These are phyloP conservation scores for Spermophilus dauricus DNA, from an alignment of 2,113 vertebrate genomes.

Conservation along the genomic window DNA sequence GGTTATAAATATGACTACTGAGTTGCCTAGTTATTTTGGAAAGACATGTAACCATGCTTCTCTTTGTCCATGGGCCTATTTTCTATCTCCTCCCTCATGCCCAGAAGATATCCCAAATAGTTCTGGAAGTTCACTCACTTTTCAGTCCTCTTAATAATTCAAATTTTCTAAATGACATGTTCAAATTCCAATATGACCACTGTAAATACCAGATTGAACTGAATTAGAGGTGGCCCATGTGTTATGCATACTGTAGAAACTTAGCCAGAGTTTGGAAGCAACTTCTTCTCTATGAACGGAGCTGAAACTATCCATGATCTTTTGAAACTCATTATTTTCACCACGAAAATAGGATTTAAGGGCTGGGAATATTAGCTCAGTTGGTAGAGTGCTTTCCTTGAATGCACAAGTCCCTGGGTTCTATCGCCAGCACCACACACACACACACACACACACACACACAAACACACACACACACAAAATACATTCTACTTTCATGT, in stretches of 20 bases:
- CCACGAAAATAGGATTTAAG: neutral
- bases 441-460: too few species aligned
- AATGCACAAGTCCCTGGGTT: too few species aligned
- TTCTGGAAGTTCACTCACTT: conserved; percentile 30
- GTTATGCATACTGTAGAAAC: neutral
- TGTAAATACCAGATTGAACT: conserved; percentile 6
- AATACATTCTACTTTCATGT: too few species aligned
- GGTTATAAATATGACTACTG: conserved; percentile 44
- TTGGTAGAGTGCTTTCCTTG: too few species aligned
- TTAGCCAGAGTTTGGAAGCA: neutral
- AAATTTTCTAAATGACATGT: conserved; percentile 52
- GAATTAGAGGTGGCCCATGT: neutral
- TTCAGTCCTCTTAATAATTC: conserved; percentile 40
- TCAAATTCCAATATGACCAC: conserved; percentile 14
- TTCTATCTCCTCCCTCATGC: neutral
- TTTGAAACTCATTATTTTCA: neutral
- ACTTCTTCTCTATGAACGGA: neutral
- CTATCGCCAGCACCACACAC: too few species aligned
- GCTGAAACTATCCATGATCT: conserved; percentile 10
- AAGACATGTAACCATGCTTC: neutral
- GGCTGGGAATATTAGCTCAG: too few species aligned
- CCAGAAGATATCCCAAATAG: neutral
- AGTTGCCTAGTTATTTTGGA: conserved; percentile 40
- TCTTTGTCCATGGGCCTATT: neutral
- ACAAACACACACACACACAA: too few species aligned